Percentiles rank a stretch among this genome's conserved stretches.
Evolutionary conservation across 2,113 vertebrate species (phyloP).

Genomic region (Hoplias malabaricus): DNA sequence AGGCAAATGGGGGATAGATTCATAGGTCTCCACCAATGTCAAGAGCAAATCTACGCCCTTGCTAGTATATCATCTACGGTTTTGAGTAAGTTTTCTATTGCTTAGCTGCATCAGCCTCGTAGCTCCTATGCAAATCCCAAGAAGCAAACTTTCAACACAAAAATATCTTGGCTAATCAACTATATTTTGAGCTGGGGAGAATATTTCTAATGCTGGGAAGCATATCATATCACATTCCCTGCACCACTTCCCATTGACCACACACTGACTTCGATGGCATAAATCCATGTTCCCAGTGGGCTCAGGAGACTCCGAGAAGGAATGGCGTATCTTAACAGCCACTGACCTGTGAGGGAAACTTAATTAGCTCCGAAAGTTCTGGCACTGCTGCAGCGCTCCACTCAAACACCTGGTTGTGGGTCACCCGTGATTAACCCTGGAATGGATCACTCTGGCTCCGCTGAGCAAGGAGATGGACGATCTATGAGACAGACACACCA

Average conservation of each 20-base stretch:
- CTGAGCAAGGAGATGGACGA: conserved; percentile 39
- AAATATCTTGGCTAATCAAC: too few species aligned
- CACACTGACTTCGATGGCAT: conserved; percentile 15
- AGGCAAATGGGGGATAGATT: too few species aligned
- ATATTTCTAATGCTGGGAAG: too few species aligned
- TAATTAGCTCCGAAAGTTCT: conserved; percentile 50
- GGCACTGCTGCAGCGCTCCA: conserved; percentile 21
- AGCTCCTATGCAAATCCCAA: too few species aligned
- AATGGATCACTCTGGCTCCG: conserved; percentile 44
- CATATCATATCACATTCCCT: conserved; percentile 16
- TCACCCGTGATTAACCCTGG: conserved; percentile 50
- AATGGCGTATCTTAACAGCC: conserved; percentile 36
- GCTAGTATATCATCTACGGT: too few species aligned
- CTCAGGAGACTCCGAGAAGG: conserved; percentile 18
- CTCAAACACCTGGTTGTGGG: conserved; percentile 22
- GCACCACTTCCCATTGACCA: conserved; percentile 35
- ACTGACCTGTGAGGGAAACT: conserved; percentile 49
- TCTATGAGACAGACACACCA: conserved; percentile 35
- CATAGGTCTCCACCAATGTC: too few species aligned
- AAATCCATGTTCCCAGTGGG: neutral
- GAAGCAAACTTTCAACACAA: too few species aligned
- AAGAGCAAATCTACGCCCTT: too few species aligned
- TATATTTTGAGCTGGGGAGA: too few species aligned
- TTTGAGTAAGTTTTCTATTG: too few species aligned
- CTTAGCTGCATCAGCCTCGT: too few species aligned